Evolutionary conservation across 2,113 vertebrate genomes (phyloP).

Genomic region (Ageneiosus marmoratus): DNA sequence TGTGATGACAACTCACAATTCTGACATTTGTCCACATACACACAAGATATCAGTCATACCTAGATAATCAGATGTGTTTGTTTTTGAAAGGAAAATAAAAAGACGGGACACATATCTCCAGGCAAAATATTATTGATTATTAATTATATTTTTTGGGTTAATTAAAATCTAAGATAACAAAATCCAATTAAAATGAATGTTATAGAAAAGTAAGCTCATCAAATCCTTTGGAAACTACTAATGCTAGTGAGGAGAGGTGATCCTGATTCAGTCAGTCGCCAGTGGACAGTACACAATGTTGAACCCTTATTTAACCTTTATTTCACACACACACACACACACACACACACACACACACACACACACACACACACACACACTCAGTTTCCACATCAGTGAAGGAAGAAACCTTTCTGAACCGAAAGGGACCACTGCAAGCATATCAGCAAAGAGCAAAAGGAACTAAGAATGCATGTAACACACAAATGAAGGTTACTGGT

Average conservation of each 20-base stretch:
- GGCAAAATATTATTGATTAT: conserved; percentile 48
- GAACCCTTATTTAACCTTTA: conserved; percentile 26
- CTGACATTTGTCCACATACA: not conserved
- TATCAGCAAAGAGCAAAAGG: conserved; percentile 8
- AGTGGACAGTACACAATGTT: conserved; percentile 20
- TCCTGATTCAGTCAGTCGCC: conserved; percentile 37
- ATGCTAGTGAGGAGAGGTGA: conserved; percentile 39
- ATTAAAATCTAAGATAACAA: conserved; percentile 53
- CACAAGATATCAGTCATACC: not conserved
- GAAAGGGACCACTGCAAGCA: conserved; percentile 11
- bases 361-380: conserved; percentile 20
- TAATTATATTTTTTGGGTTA: too few species aligned
- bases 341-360: conserved; percentile 15
- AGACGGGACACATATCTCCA: conserved; percentile 19
- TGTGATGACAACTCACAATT: too few species aligned
- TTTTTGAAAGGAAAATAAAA: conserved; percentile 21
- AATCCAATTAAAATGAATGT: conserved; percentile 54
- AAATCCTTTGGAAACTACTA: conserved; percentile 47
- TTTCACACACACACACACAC: conserved; percentile 7
- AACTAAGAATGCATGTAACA: conserved; percentile 1
- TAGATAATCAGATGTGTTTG: conserved; percentile 46
- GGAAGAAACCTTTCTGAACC: conserved; percentile 43
- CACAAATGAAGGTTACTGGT: conserved; percentile 3
- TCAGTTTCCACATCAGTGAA: conserved; percentile 45
- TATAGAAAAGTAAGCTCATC: conserved; percentile 48